These are phyloP conservation scores for Branchipolynoe longqiensis DNA, from an alignment of 2,888 invertebrate species.

Conservation along the genomic window DNA sequence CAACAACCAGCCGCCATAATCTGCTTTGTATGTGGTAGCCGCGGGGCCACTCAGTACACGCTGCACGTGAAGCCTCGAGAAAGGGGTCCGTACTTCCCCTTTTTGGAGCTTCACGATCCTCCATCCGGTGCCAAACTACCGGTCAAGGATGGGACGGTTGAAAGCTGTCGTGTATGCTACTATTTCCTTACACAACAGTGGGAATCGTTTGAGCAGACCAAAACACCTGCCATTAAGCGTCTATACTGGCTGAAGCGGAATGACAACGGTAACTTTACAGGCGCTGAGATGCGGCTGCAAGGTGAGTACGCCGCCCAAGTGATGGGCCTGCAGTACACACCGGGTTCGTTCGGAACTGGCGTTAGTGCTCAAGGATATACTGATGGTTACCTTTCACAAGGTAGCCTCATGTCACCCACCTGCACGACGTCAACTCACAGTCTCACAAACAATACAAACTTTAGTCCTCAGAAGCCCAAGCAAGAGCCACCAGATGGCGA, in stretches of 20 bases:
- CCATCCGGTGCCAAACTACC: conserved; percentile 86
- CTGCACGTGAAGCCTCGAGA: conserved; percentile 86
- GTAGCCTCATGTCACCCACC: conserved; percentile 31
- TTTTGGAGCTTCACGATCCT: conserved; percentile 93
- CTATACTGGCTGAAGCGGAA: conserved; percentile 96
- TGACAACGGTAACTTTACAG: conserved; percentile 92
- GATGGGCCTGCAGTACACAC: conserved; percentile 83
- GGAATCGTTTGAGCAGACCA: conserved; percentile 93
- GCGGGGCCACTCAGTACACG: conserved; percentile 73
- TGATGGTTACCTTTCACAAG: not conserved
- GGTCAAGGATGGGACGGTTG: conserved; percentile 83
- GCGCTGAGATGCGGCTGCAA: conserved; percentile 88
- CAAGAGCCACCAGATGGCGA: conserved; percentile 60
- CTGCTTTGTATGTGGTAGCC: conserved; percentile 81
- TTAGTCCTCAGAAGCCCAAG: conserved; percentile 9
- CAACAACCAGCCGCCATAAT: conserved; percentile 64
- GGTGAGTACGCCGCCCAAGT: conserved; percentile 96
- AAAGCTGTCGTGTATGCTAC: conserved; percentile 92
- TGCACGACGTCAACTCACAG: conserved; percentile 40
- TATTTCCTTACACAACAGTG: conserved; percentile 93
- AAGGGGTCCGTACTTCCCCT: conserved; percentile 90
- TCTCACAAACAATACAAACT: conserved; percentile 4
- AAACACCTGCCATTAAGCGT: conserved; percentile 92
- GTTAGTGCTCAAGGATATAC: conserved; percentile 26
- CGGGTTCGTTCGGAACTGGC: conserved; percentile 31